These are phyloP conservation scores for Tenebrosternarchus preto DNA, from an alignment of 2,113 vertebrate species.

Conservation along the genomic window DNA sequence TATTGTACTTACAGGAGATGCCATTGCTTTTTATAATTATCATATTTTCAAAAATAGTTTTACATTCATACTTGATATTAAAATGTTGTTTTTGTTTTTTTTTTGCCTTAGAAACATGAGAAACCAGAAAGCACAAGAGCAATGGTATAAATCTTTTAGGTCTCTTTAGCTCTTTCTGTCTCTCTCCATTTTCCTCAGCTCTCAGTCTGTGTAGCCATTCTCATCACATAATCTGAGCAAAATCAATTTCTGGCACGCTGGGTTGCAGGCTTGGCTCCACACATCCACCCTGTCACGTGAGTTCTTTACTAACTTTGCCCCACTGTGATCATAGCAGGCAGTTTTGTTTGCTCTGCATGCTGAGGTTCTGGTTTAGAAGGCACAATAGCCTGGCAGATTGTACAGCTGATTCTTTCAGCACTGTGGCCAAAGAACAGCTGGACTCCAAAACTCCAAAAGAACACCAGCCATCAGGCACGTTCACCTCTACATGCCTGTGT, in stretches of 20 bases:
- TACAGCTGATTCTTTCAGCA: too few relatives aligned
- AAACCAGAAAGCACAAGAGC: background rate
- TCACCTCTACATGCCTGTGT: too few relatives aligned
- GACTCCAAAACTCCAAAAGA: too few relatives aligned
- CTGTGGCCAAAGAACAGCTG: too few relatives aligned
- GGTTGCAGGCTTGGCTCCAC: background rate
- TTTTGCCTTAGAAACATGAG: too few relatives aligned
- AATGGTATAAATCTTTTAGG: background rate
- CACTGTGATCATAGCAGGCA: background rate
- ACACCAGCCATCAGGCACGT: too few relatives aligned
- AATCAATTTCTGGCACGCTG: constrained; percentile 31
- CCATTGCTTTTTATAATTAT: too few relatives aligned
- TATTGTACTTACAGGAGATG: too few relatives aligned
- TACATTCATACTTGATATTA: too few relatives aligned
- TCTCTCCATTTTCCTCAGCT: background rate
- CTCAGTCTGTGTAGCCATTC: background rate
- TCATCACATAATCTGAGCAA: constrained; percentile 33
- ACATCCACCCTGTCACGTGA: background rate
- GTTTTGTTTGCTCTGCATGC: constrained; percentile 20
- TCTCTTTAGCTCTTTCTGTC: constrained; percentile 16
- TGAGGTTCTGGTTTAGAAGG: constrained; percentile 13
- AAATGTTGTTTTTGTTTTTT: too few relatives aligned
- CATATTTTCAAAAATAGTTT: too few relatives aligned
- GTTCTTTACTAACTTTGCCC: constrained; percentile 6
- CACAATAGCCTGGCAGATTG: background rate